Conservation (phyloP, 2,797 vertebrate genomes). For the Peromyscus melanophrys region DNA sequence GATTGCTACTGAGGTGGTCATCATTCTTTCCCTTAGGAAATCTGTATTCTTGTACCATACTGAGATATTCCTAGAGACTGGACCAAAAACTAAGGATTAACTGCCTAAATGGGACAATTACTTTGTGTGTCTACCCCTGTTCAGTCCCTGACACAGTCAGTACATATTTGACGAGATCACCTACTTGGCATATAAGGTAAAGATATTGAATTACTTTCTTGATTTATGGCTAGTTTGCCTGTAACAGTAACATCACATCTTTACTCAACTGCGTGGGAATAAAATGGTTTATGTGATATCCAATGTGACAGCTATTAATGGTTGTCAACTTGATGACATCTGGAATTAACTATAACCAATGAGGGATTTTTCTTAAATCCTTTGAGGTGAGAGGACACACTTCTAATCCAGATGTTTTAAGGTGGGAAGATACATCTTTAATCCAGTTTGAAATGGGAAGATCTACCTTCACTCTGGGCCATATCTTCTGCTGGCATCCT, state of each 20-base stretch:
- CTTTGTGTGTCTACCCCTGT: not conserved
- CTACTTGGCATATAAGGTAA: slow-evolving; percentile 20
- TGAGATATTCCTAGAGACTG: slow-evolving; percentile 17
- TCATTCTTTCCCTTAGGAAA: not conserved
- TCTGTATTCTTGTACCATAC: not conserved
- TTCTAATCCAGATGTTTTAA: not conserved
- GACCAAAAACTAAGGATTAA: not conserved
- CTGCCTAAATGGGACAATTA: not conserved
- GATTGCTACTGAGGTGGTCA: not conserved
- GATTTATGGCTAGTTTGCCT: not conserved
- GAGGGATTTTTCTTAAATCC: not conserved
- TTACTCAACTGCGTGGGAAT: not conserved
- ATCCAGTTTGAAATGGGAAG: not conserved
- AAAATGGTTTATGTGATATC: not conserved
- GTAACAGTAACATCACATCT: not conserved
- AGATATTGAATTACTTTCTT: not conserved
- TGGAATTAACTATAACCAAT: not conserved
- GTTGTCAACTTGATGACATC: not conserved
- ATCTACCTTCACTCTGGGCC: not conserved
- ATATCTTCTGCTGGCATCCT: not conserved
- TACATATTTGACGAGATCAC: not conserved
- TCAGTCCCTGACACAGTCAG: not conserved
- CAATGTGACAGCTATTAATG: not conserved
- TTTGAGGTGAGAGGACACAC: not conserved
- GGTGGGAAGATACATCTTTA: not conserved